Evolutionary conservation across 2,888 invertebrate genomes (phyloP).

Genomic region (Punctoribates punctum): DNA sequence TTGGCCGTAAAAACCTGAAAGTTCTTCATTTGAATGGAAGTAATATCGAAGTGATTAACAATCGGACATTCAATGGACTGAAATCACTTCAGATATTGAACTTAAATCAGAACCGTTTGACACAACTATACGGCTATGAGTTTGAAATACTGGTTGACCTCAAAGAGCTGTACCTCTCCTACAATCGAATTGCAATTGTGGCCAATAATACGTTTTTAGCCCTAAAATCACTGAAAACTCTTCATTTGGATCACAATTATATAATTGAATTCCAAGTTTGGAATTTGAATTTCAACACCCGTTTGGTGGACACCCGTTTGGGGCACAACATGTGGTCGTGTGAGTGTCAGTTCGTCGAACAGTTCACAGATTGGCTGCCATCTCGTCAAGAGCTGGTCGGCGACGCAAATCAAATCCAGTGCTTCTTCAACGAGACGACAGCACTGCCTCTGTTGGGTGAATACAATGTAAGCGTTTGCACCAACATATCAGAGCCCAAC

Average conservation of each 20-base stretch:
- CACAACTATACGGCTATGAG: conserved; percentile 70
- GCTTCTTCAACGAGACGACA: conserved; percentile 47
- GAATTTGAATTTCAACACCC: conserved; percentile 55
- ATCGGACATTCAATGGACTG: conserved; percentile 76
- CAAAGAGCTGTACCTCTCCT: conserved; percentile 67
- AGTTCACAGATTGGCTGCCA: conserved; percentile 71
- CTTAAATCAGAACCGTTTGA: conserved; percentile 69
- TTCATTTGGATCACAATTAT: conserved; percentile 69
- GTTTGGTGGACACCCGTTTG: conserved; percentile 47
- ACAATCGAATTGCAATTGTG: conserved; percentile 67
- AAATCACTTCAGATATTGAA: conserved; percentile 70
- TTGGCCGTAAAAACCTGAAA: conserved; percentile 73
- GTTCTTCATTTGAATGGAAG: conserved; percentile 72
- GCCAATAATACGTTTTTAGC: conserved; percentile 68
- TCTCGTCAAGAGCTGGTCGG: conserved; percentile 57
- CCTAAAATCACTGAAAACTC: conserved; percentile 63
- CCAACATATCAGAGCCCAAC: conserved; percentile 43
- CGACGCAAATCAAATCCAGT: conserved; percentile 46
- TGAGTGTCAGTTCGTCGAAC: conserved; percentile 71
- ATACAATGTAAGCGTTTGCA: conserved; percentile 47
- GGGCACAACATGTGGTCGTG: conserved; percentile 70
- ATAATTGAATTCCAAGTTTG: conserved; percentile 67
- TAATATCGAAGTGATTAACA: conserved; percentile 72
- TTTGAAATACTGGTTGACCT: conserved; percentile 72
- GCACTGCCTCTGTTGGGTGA: conserved; percentile 45